Evolutionary conservation across 2,888 invertebrate genomes (phyloP).

Genomic region (Adelognathus sp.): DNA sequence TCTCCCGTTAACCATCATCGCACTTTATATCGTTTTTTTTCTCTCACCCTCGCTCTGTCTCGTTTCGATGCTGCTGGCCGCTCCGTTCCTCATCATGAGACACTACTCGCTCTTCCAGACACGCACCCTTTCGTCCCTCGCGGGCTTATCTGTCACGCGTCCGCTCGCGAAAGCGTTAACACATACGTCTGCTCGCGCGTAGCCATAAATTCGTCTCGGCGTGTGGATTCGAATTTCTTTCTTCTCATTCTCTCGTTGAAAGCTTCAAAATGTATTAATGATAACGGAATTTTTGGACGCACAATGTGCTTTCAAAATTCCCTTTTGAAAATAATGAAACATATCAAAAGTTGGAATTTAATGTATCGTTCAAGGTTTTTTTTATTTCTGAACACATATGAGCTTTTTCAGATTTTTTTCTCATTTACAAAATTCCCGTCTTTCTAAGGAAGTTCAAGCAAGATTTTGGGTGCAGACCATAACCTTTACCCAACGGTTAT

Average conservation of each 20-base stretch:
- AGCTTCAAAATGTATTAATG: background rate
- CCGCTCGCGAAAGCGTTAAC: background rate
- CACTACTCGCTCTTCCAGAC: background rate
- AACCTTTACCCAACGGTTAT: no score
- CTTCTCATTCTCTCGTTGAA: background rate
- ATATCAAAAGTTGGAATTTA: no score
- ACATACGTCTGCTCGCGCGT: background rate
- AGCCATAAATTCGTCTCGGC: background rate
- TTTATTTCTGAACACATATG: no score
- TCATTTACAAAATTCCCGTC: no score
- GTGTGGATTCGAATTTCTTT: background rate
- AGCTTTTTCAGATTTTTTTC: no score
- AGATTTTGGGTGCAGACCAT: no score
- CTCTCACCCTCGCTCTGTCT: background rate
- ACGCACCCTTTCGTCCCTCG: conserved; percentile 21
- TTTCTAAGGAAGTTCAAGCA: no score
- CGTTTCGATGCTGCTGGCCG: background rate
- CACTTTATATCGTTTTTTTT: conserved; percentile 32
- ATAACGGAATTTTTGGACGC: background rate
- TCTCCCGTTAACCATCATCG: conserved; percentile 28
- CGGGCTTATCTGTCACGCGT: conserved; percentile 25
- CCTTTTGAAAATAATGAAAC: no score
- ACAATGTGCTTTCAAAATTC: no score
- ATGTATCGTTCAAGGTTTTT: no score
- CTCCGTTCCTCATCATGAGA: background rate